These are phyloP conservation scores for Protosalanx chinensis DNA, from an alignment of 2,797 vertebrate species.

Conservation along the genomic window DNA sequence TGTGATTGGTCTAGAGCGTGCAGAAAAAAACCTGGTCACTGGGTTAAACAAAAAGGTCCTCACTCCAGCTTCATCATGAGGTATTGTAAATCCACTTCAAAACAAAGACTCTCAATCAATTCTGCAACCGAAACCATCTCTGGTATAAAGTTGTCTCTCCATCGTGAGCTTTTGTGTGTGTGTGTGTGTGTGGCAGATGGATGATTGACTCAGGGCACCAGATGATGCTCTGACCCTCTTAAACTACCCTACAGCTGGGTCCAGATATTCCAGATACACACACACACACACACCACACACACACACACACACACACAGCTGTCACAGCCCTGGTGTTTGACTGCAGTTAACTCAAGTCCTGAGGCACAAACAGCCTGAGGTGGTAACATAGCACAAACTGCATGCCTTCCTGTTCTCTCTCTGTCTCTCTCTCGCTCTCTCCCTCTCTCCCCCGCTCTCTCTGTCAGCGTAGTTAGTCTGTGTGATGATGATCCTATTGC, in stretches of 20 bases:
- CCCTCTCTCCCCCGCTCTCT: background rate
- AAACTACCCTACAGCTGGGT: background rate
- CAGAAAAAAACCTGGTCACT: background rate
- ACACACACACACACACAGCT: background rate
- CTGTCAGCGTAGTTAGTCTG: too few relatives aligned
- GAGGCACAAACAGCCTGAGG: background rate
- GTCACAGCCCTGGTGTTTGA: background rate
- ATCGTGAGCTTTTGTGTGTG: background rate
- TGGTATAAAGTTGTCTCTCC: background rate
- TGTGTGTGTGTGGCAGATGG: background rate
- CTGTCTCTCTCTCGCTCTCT: background rate
- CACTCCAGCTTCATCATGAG: background rate
- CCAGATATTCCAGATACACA: background rate
- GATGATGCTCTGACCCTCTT: constrained; percentile 4
- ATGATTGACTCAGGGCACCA: background rate
- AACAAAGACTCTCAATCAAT: constrained; percentile 7
- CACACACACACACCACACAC: constrained; percentile 9
- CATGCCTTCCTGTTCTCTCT: background rate
- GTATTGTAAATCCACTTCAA: constrained; percentile 11
- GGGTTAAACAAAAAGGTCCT: constrained; percentile 9
- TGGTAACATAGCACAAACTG: background rate
- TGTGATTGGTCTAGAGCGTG: constrained; percentile 7
- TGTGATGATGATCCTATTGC: too few relatives aligned
- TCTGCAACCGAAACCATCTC: background rate
- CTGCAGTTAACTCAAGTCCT: constrained; percentile 1